A percentile compares a stretch with the other conserved stretches of the same genome.
Conservation (phyloP, 1,140 invertebrate genomes). For the Leptinotarsa lineolata region DNA sequence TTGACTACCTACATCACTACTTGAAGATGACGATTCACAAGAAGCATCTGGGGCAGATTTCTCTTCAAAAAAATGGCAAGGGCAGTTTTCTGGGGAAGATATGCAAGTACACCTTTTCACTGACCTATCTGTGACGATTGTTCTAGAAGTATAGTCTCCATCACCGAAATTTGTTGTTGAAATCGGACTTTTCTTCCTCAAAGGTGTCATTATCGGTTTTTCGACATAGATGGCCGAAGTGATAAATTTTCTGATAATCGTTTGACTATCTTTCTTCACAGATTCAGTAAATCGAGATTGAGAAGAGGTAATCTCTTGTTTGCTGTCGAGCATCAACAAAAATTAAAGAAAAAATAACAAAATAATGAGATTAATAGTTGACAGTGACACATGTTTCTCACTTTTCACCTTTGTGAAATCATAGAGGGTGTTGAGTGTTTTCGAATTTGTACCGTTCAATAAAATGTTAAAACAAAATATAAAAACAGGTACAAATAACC, state of each 20-base stretch:
- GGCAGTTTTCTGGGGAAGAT: slow-evolving; percentile 21
- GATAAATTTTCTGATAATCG: slow-evolving; percentile 43
- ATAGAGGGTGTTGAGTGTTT: too few species aligned
- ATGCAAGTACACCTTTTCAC: slow-evolving; percentile 22
- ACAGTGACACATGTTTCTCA: background rate
- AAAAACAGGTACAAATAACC: too few species aligned
- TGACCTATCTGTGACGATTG: slow-evolving; percentile 8
- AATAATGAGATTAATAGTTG: background rate
- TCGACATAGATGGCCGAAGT: slow-evolving; percentile 50
- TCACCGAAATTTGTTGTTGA: slow-evolving; percentile 9
- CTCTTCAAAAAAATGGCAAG: slow-evolving; percentile 36
- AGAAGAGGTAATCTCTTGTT: background rate
- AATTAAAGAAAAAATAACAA: slow-evolving; percentile 11
- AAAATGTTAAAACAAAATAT: too few species aligned
- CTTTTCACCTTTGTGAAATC: too few species aligned
- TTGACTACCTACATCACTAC: slow-evolving; percentile 27
- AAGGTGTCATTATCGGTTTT: slow-evolving; percentile 37
- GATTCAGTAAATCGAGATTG: slow-evolving; percentile 25
- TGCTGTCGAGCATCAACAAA: slow-evolving; percentile 23
- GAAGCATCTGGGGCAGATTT: slow-evolving; percentile 30
- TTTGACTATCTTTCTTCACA: slow-evolving; percentile 26
- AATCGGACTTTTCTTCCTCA: slow-evolving; percentile 34
- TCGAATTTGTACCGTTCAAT: too few species aligned
- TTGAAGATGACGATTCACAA: slow-evolving; percentile 18
- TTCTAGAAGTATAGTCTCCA: slow-evolving; percentile 8